Evolutionary conservation across 2,113 vertebrate genomes (phyloP).

Genomic region (Axis porcinus): DNA sequence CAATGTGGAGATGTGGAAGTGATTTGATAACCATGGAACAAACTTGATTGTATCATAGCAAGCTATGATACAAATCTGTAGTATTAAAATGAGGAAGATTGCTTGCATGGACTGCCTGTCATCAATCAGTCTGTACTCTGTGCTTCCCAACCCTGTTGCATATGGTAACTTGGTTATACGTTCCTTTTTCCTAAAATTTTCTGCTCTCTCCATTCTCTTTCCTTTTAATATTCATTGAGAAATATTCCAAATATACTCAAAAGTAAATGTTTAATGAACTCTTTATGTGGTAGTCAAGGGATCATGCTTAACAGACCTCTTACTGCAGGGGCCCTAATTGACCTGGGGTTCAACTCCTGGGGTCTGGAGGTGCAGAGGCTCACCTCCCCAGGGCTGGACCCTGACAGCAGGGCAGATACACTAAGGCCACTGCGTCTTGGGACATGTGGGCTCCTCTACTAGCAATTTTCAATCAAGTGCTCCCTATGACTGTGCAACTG

Average conservation of each 20-base stretch:
- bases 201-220: not conserved
- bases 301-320: not conserved
- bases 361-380: not conserved
- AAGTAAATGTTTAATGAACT: not conserved
- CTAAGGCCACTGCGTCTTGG: not conserved
- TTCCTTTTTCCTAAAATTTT: not conserved
- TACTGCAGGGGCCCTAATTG: no score
- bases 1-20: not conserved
- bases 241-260: not conserved
- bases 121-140: rapidly evolving
- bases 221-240: not conserved
- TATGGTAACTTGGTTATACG: not conserved
- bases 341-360: not conserved
- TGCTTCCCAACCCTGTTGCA: not conserved
- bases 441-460: not conserved
- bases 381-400: not conserved
- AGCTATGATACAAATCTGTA: not conserved
- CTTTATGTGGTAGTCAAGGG: not conserved
- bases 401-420: rapidly evolving
- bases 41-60: not conserved
- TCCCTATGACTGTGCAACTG: not conserved
- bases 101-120: not conserved
- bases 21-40: not conserved
- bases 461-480: not conserved
- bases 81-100: not conserved